Evolutionary conservation across 2,888 invertebrate species (phyloP).

Genomic region (Entomobrya proxima): DNA sequence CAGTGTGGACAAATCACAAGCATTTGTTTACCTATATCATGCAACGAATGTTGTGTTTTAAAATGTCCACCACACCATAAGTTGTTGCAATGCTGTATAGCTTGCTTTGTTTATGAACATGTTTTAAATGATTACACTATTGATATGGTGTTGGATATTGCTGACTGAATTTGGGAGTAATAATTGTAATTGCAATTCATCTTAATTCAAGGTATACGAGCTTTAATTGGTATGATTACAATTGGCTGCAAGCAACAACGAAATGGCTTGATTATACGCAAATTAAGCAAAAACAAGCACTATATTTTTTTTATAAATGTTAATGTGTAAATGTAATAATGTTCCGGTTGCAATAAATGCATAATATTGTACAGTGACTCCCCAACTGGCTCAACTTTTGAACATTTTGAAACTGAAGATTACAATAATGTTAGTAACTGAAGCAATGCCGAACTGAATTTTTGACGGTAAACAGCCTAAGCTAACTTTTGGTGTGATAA

Average conservation of each 20-base stretch:
- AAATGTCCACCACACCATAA: slow-evolving; percentile 15
- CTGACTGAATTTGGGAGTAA: slow-evolving; percentile 15
- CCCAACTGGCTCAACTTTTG: no score
- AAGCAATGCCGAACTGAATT: no score
- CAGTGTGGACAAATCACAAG: neutral
- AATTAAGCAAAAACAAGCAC: neutral
- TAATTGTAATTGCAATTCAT: no score
- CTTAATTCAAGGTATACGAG: slow-evolving; percentile 19
- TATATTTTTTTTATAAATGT: neutral
- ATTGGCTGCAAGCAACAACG: neutral
- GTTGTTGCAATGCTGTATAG: neutral
- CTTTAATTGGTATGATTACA: neutral
- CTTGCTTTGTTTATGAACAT: neutral
- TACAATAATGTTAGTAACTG: no score
- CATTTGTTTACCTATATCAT: neutral
- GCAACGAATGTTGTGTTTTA: neutral
- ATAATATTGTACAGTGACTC: no score
- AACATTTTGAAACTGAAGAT: no score
- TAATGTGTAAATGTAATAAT: slow-evolving; percentile 6
- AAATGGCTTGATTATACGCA: slow-evolving; percentile 15
- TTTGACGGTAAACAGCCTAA: no score
- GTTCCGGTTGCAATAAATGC: no score
- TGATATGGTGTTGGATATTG: neutral
- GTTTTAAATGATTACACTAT: neutral
- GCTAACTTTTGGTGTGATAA: no score